phyloP scores from a whole-genome alignment of 2,888 invertebrate genomes.

The Nasonovia ribisnigri region DNA sequence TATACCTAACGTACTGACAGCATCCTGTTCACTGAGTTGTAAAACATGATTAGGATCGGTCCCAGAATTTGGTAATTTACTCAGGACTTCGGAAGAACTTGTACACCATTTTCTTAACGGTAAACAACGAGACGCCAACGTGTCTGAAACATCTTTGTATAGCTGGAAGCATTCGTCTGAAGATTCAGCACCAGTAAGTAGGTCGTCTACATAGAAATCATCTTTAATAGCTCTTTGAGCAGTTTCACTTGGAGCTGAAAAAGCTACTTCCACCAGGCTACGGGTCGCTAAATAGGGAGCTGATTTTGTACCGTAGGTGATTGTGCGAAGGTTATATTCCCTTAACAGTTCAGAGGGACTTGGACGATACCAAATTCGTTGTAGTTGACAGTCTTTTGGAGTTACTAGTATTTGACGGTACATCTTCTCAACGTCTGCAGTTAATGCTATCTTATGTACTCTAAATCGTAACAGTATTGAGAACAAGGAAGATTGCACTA shows the following conservation, averaged over 20 bases:
- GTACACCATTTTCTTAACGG: not conserved
- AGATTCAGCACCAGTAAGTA: not conserved
- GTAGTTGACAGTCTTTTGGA: too few species aligned
- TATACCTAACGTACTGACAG: not conserved
- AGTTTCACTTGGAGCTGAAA: not conserved
- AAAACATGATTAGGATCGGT: not conserved
- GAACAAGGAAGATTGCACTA: too few species aligned
- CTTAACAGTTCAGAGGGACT: not conserved
- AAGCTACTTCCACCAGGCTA: not conserved
- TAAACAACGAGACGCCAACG: not conserved
- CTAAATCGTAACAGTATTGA: too few species aligned
- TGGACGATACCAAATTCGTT: not conserved
- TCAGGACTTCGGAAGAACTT: not conserved
- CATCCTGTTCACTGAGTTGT: not conserved
- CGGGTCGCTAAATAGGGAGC: not conserved
- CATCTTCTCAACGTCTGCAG: too few species aligned
- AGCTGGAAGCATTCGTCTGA: not conserved
- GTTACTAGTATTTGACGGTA: too few species aligned
- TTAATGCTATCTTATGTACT: too few species aligned
- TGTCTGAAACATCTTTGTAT: not conserved
- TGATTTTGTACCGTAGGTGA: not conserved
- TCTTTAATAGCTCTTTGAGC: not conserved
- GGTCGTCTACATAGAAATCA: conserved; percentile 20
- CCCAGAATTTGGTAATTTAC: not conserved
- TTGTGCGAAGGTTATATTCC: not conserved